phyloP scores from a whole-genome alignment of 2,888 invertebrate species.

The Prosapia bicincta region DNA sequence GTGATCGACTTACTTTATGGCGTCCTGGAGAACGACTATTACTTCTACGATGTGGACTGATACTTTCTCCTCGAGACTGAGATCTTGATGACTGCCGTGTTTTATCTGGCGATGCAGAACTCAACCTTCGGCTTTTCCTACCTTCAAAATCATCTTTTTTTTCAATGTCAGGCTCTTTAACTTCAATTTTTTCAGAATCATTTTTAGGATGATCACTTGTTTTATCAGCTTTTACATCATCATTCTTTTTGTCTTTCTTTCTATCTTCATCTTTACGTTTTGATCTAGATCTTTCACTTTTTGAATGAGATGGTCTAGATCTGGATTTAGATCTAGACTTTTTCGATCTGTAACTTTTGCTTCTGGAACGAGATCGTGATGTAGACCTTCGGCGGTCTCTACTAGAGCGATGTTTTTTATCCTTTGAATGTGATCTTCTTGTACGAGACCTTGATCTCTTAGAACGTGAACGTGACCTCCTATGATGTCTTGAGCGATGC shows the following conservation, averaged over 20 bases:
- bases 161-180: conserved; percentile 22
- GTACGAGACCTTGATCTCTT: conserved; percentile 58
- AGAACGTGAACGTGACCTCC: conserved; percentile 47
- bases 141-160: conserved; percentile 29
- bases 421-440: conserved; percentile 44
- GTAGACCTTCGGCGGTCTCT: conserved; percentile 31
- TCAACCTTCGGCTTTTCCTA: conserved; percentile 5
- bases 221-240: conserved; percentile 19
- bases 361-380: conserved; percentile 38
- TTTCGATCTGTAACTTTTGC: conserved; percentile 42
- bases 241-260: conserved; percentile 25
- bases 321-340: conserved; percentile 50
- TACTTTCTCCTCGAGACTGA: conserved; percentile 45
- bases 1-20: conserved; percentile 33
- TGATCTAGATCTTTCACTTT: conserved; percentile 34
- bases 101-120: conserved; percentile 26
- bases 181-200: conserved; percentile 7
- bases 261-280: conserved; percentile 25
- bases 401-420: conserved; percentile 44
- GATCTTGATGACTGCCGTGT: conserved; percentile 42
- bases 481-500: conserved; percentile 40
- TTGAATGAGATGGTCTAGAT: conserved; percentile 46
- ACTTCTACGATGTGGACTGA: conserved; percentile 34
- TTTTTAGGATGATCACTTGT: conserved; percentile 12
- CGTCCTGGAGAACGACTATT: conserved; percentile 34